A percentile compares a stretch with the other conserved stretches of the same genome.
These are phyloP conservation scores for Sminthurides aquaticus DNA, from an alignment of 2,888 invertebrate genomes.

Conservation along the genomic window DNA sequence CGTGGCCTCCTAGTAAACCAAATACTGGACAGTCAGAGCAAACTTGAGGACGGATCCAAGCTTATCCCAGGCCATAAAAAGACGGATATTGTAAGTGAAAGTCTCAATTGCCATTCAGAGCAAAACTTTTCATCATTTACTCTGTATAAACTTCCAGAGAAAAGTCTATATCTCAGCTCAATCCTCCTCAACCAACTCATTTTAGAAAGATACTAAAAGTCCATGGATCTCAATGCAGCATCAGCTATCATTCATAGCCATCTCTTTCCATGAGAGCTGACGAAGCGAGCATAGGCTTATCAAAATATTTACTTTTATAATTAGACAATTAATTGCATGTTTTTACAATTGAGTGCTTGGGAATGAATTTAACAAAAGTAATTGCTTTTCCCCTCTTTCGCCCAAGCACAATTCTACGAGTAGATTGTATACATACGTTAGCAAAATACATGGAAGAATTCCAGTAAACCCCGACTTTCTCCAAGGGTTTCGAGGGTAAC, in stretches of 20 bases:
- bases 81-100: slow-evolving; percentile 25
- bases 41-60: slow-evolving; percentile 54
- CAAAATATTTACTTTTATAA: no score
- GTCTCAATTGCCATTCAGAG: slow-evolving; percentile 1
- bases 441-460: background rate
- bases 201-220: no score
- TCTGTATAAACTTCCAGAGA: background rate
- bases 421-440: background rate
- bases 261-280: background rate
- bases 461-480: no score
- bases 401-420: background rate
- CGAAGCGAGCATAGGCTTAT: background rate
- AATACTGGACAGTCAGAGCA: slow-evolving; percentile 84
- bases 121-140: background rate
- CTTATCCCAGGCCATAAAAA: slow-evolving; percentile 15
- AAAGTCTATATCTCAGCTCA: background rate
- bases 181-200: background rate
- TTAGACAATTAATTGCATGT: background rate
- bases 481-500: no score
- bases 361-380: background rate
- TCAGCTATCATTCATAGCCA: no score
- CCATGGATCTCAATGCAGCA: no score
- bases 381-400: background rate
- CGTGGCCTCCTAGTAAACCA: slow-evolving; percentile 84
- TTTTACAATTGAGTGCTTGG: background rate